Evolutionary conservation across 2,888 invertebrate species (phyloP), one percentile per base, ranked within the genome.

Genomic region (Trissolcus brochymenae): DNA sequence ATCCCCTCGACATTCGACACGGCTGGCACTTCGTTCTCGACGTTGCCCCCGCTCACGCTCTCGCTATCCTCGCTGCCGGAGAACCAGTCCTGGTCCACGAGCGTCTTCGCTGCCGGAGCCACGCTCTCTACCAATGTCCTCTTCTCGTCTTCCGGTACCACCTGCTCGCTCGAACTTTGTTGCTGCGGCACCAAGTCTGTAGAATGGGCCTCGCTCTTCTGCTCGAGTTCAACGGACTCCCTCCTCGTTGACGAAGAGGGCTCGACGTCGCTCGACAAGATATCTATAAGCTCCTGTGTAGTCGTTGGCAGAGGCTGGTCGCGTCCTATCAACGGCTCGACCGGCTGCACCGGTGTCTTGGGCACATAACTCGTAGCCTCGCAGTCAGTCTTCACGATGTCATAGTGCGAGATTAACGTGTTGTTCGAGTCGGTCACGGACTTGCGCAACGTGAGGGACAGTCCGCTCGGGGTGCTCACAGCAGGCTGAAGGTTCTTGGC

Each of bases 11-110:
- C 88, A 72, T 86, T 82, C 81, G 89, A 81, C 87, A 89, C 73
- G 88, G 91, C 90, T 78, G 91, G 86, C 19, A 80, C 66, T 89
- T 91, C 85, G 89, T 90, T 84, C 86, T 91, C 81, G 81, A 86
- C 84, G 82, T 86, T 87, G 86, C 91, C 91, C 11, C 35, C 35
- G 86, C 90, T 90, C 0, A 90, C 90, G 82, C 91, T 83, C 75
- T 88, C 88, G 68, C 88, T 88, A 56, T 88, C 88, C 35, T 89
- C 89, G 68, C 88, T 88, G 1, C 87, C 88, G 2, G 89, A 89
- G 65, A 86, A 88, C 88, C 89, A 89, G 76, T 89, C 89, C 64
- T 89, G 89, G 77, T 89, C 89, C 0, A 88, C 85, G 29, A 87
- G 79, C 4, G 84, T 80, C 71, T 89, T 89, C 0, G 86, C 83